Base-by-base conservation (phyloP, 2,113 vertebrate species). In the Macrotis lagotis region DNA sequence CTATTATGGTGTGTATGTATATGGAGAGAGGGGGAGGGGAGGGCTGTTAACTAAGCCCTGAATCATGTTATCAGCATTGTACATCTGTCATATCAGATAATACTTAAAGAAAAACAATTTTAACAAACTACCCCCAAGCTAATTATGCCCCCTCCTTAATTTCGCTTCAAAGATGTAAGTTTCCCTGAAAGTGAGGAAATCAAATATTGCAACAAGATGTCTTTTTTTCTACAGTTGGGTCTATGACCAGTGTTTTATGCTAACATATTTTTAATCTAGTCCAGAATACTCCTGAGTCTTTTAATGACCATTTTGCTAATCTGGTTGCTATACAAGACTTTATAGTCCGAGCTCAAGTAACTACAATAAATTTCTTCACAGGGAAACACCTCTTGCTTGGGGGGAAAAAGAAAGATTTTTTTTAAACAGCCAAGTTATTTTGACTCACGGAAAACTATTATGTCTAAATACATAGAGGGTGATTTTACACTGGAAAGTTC, bases 61-160 rank as follows among this genome's bases (percentile, higher is more conserved):
- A 96, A 98, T 96, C 89, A 88, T 90, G 93, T 93, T 96, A 90
- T 94, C 95, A 94, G 97, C 96, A 89, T 95, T 89, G 91, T 96
- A 93, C 91, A 97, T 93, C 96, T 93, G 90, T 92, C 88, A 47
- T 31, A 95, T 96, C 90, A 97, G 96, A 96, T 97, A 97, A 92
- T 96, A 98, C 97, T 88, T 94, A 93, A 93, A 97, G 94, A 0
- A 94, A 66, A 96, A 90, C 93, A 83, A 55, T 94, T 96, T 94
- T 92, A 95, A 97, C 88, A 96, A 96, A 98, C 94, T 50, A 93
- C 0, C 48, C 92, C 92, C 89, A 51, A 88, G 26, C 50, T 92
- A 94, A 96, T 96, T 94, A 59, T 53, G 83, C 49, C 47, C 92
- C 48, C 74, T 92, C 90, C 51, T 92, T 95, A 94, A 94, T 96